These are phyloP conservation scores for Andrena fulva DNA, from an alignment of 2,888 invertebrate species.

Conservation along the genomic window DNA sequence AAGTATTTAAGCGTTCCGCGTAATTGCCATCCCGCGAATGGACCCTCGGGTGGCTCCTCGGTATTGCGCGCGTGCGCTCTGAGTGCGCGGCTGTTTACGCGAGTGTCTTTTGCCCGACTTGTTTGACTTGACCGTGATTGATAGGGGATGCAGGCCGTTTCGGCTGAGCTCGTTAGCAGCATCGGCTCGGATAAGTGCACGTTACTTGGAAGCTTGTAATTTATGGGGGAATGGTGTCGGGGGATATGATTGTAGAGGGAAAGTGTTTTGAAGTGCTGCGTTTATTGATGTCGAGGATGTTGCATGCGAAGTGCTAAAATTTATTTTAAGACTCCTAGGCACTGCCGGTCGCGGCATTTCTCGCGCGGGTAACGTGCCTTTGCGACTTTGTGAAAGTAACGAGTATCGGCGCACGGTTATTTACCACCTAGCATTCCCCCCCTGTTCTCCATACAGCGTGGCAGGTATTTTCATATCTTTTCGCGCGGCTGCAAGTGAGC, in stretches of 20 bases:
- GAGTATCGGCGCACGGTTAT: not conserved
- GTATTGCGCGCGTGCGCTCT: slow-evolving; percentile 3
- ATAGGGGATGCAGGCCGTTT: slow-evolving; percentile 16
- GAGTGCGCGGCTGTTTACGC: slow-evolving; percentile 34
- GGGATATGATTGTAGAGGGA: slow-evolving; percentile 2
- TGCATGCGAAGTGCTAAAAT: not conserved
- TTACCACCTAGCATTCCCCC: not conserved
- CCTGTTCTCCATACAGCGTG: too few relatives aligned
- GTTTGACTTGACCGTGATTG: slow-evolving; percentile 45
- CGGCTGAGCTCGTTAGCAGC: slow-evolving; percentile 18
- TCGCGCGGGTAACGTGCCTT: not conserved
- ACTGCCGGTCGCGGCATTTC: not conserved
- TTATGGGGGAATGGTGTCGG: slow-evolving; percentile 11
- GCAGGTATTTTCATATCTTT: too few relatives aligned
- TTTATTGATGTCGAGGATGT: slow-evolving; percentile 1
- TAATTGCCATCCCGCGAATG: slow-evolving; percentile 22
- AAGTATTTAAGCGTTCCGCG: slow-evolving; percentile 32
- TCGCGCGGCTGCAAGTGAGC: too few relatives aligned
- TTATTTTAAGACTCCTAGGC: slow-evolving; percentile 3
- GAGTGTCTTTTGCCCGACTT: slow-evolving; percentile 31
- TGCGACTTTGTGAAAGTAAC: not conserved
- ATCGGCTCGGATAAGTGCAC: not conserved
- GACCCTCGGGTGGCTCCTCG: not conserved
- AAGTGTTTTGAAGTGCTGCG: not conserved
- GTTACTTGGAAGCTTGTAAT: slow-evolving; percentile 18